These are phyloP conservation scores for Centropus unirufus DNA, from an alignment of 2,113 vertebrate genomes.

Conservation along the genomic window DNA sequence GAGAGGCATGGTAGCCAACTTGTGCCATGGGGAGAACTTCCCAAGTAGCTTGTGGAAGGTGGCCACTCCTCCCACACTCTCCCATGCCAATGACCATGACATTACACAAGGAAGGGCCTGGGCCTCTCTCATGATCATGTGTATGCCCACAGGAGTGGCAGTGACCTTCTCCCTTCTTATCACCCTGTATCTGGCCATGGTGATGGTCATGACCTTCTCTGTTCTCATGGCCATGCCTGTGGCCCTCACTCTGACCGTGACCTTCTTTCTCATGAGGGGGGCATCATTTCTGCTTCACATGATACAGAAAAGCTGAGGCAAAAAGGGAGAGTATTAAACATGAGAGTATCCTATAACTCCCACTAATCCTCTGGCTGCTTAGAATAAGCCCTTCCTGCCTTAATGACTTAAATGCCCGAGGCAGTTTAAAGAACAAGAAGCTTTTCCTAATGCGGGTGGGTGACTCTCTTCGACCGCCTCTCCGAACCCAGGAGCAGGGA, in stretches of 20 bases:
- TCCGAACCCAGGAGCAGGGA: neutral
- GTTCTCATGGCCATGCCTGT: neutral
- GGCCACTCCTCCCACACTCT: neutral
- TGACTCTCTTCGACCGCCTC: neutral
- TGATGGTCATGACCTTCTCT: neutral
- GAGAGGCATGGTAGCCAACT: neutral
- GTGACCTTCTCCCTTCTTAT: neutral
- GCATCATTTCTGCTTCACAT: neutral
- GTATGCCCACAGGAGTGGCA: neutral
- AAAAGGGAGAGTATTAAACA: neutral
- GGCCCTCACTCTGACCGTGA: neutral
- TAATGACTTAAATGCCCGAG: slow-evolving; percentile 43
- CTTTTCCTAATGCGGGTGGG: slow-evolving; percentile 2
- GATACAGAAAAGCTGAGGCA: neutral
- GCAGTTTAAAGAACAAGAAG: slow-evolving; percentile 41
- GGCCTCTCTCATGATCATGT: neutral
- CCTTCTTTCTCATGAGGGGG: neutral
- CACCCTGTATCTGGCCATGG: neutral
- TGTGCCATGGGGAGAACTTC: neutral
- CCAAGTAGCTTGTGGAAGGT: neutral
- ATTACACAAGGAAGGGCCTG: neutral
- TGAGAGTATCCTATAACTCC: neutral
- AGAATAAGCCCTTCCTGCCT: slow-evolving; percentile 54
- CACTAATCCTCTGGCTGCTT: slow-evolving; percentile 50
- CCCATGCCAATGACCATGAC: neutral